phyloP scores from a whole-genome alignment of 2,113 vertebrate species.

The Tonatia bakeri region DNA sequence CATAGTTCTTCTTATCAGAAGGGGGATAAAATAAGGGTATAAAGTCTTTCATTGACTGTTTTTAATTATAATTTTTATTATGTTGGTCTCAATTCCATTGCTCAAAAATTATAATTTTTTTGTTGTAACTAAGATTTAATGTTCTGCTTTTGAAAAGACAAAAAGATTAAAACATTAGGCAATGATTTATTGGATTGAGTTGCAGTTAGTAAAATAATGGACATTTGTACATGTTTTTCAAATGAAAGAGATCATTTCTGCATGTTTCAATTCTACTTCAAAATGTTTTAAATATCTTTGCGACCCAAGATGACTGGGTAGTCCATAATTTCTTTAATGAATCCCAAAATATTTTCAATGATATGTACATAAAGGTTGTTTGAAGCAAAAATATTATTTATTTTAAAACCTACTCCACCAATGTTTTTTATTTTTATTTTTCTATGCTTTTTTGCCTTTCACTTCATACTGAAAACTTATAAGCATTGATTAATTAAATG shows the following conservation, averaged over 20 bases:
- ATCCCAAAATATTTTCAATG: background rate
- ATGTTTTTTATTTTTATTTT: background rate
- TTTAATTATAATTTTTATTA: slow-evolving; percentile 60
- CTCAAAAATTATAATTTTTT: slow-evolving; percentile 50
- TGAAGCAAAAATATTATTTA: background rate
- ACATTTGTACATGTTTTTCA: background rate
- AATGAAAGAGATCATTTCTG: background rate
- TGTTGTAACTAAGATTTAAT: slow-evolving; percentile 27
- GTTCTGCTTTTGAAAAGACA: background rate
- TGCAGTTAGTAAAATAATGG: background rate
- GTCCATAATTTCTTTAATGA: background rate
- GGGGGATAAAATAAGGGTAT: background rate
- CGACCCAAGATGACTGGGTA: background rate
- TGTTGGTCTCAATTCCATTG: slow-evolving; percentile 60
- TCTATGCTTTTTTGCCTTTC: background rate
- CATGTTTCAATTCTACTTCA: background rate
- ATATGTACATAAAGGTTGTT: background rate
- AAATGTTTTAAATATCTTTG: background rate
- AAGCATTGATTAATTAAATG: background rate
- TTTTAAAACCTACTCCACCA: background rate
- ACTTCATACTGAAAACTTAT: background rate
- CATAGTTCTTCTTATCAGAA: background rate
- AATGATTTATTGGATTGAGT: background rate
- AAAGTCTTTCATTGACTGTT: background rate
- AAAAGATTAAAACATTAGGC: background rate